Evolutionary conservation across 2,888 invertebrate species (phyloP).

Genomic region (Apoderus coryli): DNA sequence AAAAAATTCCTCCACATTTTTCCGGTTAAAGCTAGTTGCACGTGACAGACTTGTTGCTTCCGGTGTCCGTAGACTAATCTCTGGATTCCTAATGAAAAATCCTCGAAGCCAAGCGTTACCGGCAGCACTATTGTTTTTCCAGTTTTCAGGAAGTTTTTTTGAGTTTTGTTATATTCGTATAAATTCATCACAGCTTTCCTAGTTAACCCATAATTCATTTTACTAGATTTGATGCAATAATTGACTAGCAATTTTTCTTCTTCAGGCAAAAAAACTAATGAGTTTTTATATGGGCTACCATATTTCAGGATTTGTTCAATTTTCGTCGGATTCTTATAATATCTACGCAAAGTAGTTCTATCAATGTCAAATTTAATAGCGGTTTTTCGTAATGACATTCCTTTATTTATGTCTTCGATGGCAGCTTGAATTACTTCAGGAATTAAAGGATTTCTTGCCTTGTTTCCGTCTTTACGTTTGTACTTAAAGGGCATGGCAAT

Average conservation of each 20-base stretch:
- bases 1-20: conserved; percentile 3
- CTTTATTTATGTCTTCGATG: background rate
- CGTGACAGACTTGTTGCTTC: conserved; percentile 3
- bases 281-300: conserved; percentile 1
- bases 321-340: background rate
- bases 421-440: background rate
- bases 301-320: background rate
- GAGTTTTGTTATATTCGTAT: conserved; percentile 1
- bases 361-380: background rate
- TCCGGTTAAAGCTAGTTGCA: no score
- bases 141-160: conserved; percentile 4
- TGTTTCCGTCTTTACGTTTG: conserved; percentile 5
- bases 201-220: conserved; percentile 1
- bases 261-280: background rate
- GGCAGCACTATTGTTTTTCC: conserved; percentile 4
- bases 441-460: conserved; percentile 3
- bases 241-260: conserved; percentile 7
- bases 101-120: conserved; percentile 6
- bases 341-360: conserved; percentile 2
- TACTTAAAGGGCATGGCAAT: conserved; percentile 5
- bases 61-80: conserved; percentile 4
- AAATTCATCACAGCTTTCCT: background rate
- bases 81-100: conserved; percentile 6
- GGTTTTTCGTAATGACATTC: conserved; percentile 2
- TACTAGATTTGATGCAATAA: background rate